Evolutionary conservation across 23 tunicate genomes (phyloP).

Genomic region (Clavelina lepadiformis): DNA sequence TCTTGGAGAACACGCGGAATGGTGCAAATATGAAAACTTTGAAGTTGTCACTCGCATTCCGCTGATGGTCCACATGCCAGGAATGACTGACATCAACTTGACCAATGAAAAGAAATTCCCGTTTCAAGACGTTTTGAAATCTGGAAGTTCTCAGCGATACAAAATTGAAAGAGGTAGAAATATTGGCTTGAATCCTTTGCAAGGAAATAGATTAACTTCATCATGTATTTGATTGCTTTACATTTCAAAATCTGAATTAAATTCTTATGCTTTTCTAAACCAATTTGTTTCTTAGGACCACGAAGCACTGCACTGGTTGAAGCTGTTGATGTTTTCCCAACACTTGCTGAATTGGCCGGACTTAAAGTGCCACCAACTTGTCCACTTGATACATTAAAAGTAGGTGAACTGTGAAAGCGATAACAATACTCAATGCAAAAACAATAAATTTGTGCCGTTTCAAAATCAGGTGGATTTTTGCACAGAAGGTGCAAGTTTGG

Average conservation of each 20-base stretch:
- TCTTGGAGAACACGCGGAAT: slow-evolving; percentile 90
- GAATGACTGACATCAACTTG: slow-evolving; percentile 31
- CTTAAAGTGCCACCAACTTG: slow-evolving; percentile 34
- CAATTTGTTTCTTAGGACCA: too few species aligned
- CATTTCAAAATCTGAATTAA: too few species aligned
- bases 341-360: slow-evolving; percentile 56
- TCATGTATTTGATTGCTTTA: too few species aligned
- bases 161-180: neutral
- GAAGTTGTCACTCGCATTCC: slow-evolving; percentile 84
- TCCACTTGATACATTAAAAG: slow-evolving; percentile 54
- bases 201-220: too few species aligned
- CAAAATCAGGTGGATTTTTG: slow-evolving; percentile 44
- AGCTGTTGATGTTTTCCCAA: slow-evolving; percentile 82
- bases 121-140: slow-evolving; percentile 16
- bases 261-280: too few species aligned
- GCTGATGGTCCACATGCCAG: slow-evolving; percentile 60
- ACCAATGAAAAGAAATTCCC: slow-evolving; percentile 11
- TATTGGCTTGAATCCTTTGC: too few species aligned
- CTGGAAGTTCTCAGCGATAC: neutral
- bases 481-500: slow-evolving; percentile 80
- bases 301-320: slow-evolving; percentile 51
- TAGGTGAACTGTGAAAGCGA: too few species aligned
- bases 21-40: slow-evolving; percentile 84
- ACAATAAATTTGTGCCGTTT: too few species aligned
- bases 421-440: too few species aligned